A percentile compares a stretch with the other conserved stretches of the same genome.
phyloP scores from a whole-genome alignment of 2,797 vertebrate genomes.

The Anabacerthia variegaticeps region DNA sequence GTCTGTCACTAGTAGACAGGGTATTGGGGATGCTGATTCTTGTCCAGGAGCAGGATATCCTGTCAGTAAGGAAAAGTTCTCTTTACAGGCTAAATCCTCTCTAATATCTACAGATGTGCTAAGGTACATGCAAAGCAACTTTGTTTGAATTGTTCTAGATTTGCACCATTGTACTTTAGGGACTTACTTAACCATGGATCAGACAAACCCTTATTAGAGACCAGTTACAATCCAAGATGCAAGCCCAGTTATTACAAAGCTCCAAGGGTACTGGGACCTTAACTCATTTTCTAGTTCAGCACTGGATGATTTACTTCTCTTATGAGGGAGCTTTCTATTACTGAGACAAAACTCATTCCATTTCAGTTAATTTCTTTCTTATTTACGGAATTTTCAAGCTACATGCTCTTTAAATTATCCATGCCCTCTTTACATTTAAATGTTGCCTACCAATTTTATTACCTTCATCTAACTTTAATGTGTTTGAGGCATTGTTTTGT shows the following conservation, averaged over 20 bases:
- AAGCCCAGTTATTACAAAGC: slow-evolving; percentile 18
- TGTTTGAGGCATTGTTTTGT: slow-evolving; percentile 15
- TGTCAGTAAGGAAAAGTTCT: background rate
- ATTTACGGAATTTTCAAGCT: slow-evolving; percentile 31
- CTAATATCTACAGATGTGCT: background rate
- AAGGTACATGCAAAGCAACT: background rate
- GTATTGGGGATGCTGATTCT: background rate
- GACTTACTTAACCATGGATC: background rate
- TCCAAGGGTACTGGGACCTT: background rate
- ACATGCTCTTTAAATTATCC: slow-evolving; percentile 38
- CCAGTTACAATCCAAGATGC: background rate
- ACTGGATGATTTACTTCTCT: slow-evolving; percentile 29
- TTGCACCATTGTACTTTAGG: background rate
- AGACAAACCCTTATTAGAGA: background rate
- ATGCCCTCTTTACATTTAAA: slow-evolving; percentile 28
- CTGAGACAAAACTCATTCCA: background rate
- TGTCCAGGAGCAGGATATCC: background rate
- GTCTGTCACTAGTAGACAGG: background rate
- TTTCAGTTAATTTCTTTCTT: slow-evolving; percentile 47
- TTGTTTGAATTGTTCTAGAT: background rate
- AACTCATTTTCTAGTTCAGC: slow-evolving; percentile 23
- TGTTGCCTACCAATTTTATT: slow-evolving; percentile 8
- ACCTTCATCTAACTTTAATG: slow-evolving; percentile 1
- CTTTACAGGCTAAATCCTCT: background rate
- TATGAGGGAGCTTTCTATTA: slow-evolving; percentile 32